phyloP scores from a whole-genome alignment of 2,113 vertebrate genomes.

The Eurystomus gularis region DNA sequence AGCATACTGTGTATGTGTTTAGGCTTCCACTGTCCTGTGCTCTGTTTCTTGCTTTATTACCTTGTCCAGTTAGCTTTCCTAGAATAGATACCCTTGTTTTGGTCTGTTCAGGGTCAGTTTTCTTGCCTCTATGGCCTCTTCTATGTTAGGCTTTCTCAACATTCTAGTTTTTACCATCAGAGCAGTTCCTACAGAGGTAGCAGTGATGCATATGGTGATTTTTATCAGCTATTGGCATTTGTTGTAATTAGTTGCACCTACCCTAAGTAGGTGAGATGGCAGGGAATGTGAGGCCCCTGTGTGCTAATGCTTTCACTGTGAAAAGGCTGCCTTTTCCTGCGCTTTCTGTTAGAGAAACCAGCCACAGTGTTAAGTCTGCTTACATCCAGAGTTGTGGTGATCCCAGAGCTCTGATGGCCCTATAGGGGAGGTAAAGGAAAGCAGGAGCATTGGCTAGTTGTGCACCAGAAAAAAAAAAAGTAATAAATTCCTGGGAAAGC shows the following conservation, averaged over 20 bases:
- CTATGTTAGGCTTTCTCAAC: neutral
- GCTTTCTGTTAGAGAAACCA: neutral
- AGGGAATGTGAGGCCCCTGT: neutral
- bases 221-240: neutral
- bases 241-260: neutral
- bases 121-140: neutral
- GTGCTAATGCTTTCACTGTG: neutral
- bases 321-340: neutral
- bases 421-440: neutral
- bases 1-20: neutral
- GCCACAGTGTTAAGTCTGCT: neutral
- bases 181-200: neutral
- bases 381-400: neutral
- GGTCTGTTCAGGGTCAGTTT: neutral
- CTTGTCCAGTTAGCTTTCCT: neutral
- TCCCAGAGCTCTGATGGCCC: neutral
- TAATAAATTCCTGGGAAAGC: neutral
- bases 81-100: neutral
- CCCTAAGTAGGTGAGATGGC: neutral
- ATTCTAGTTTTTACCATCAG: neutral
- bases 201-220: neutral
- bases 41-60: conserved; percentile 2
- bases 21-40: neutral
- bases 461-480: neutral
- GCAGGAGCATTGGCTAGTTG: neutral